Evolutionary conservation across 2,113 vertebrate genomes (phyloP).

Genomic region (Monarcha castaneiventris): DNA sequence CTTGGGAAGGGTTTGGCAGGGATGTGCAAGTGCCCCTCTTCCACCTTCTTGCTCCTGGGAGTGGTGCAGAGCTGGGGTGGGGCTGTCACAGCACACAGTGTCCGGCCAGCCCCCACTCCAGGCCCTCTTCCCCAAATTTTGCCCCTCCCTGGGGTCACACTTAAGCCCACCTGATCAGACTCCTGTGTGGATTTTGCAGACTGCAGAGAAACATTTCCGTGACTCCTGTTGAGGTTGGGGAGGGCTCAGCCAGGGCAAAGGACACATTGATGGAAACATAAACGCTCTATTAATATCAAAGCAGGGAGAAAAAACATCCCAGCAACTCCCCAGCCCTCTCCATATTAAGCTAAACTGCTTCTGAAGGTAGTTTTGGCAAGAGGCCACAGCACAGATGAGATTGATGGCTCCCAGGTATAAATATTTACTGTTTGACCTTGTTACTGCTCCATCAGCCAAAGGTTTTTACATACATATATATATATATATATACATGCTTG

Average conservation of each 20-base stretch:
- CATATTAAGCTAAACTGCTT: not conserved
- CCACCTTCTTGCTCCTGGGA: not conserved
- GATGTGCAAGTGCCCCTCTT: not conserved
- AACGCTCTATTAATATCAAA: not conserved
- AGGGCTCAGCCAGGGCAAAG: not conserved
- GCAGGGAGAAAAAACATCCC: not conserved
- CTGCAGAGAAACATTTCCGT: not conserved
- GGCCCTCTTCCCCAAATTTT: not conserved
- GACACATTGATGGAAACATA: not conserved
- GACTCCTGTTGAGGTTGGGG: not conserved
- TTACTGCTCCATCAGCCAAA: slow-evolving; percentile 36
- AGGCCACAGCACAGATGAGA: slow-evolving; percentile 7
- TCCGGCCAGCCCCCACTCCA: not conserved
- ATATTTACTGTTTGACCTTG: slow-evolving; percentile 56
- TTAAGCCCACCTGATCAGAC: fast-evolving
- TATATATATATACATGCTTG: not conserved
- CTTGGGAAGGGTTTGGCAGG: not conserved
- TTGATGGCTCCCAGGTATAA: slow-evolving; percentile 43
- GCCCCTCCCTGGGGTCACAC: not conserved
- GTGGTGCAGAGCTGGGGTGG: fast-evolving
- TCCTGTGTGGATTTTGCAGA: not conserved
- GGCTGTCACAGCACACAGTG: not conserved
- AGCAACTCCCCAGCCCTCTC: not conserved
- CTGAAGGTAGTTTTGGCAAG: slow-evolving; percentile 27
- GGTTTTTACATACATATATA: not conserved